Conservation (phyloP, 2,113 vertebrate species). For the Psammodynastes pulverulentus region DNA sequence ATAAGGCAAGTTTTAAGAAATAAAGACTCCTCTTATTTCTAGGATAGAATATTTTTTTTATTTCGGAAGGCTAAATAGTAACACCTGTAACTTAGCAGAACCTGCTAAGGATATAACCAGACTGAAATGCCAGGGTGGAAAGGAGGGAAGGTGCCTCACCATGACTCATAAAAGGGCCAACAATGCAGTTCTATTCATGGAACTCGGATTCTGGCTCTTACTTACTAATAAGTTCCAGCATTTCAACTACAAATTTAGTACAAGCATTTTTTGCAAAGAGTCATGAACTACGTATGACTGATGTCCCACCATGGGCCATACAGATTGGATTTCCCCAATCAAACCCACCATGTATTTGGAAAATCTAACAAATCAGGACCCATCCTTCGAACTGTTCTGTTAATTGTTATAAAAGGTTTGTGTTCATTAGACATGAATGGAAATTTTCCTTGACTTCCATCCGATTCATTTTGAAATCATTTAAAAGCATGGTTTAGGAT, state of each 20-base stretch:
- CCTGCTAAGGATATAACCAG: background rate
- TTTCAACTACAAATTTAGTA: slow-evolving; percentile 19
- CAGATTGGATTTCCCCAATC: background rate
- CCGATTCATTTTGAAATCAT: background rate
- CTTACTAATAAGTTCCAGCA: background rate
- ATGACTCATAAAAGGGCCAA: background rate
- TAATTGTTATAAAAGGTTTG: background rate
- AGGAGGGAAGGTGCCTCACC: background rate
- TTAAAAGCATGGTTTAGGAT: slow-evolving; percentile 10
- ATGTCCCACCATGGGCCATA: background rate
- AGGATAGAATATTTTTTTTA: background rate
- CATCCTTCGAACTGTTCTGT: background rate
- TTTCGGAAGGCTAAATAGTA: background rate
- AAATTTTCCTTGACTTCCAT: slow-evolving; percentile 18
- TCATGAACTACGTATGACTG: background rate
- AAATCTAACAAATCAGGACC: background rate
- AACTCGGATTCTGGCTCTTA: background rate
- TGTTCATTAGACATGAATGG: background rate
- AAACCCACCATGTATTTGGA: slow-evolving; percentile 9
- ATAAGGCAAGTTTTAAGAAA: background rate
- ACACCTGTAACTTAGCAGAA: background rate
- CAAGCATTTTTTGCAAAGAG: background rate
- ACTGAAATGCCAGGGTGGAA: background rate
- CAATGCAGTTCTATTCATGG: background rate
- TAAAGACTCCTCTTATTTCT: background rate